Evolutionary conservation across 2,888 invertebrate species (phyloP).

Genomic region (Aphelenchoides bicaudatus): DNA sequence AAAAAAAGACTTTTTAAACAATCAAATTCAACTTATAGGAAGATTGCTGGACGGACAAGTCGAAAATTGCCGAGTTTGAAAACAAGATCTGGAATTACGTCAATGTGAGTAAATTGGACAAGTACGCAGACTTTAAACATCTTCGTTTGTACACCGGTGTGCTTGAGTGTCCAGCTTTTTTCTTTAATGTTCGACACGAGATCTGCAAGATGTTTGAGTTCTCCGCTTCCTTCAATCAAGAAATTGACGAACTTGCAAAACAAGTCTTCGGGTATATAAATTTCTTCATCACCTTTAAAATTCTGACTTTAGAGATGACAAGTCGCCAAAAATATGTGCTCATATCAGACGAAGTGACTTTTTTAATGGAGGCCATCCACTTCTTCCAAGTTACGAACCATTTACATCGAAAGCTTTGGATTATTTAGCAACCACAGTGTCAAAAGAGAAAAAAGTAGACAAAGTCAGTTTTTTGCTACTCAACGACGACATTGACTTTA

Average conservation of each 20-base stretch:
- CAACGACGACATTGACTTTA: conserved; percentile 5
- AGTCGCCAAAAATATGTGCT: conserved; percentile 5
- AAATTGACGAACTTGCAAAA: not conserved
- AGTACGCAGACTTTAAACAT: not conserved
- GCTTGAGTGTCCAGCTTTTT: not conserved
- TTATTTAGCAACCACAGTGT: not conserved
- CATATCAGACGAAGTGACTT: conserved; percentile 5
- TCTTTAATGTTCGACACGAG: not conserved
- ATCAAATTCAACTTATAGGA: not conserved
- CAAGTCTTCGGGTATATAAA: not conserved
- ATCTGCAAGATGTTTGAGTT: conserved; percentile 2
- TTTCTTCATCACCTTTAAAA: too few relatives aligned
- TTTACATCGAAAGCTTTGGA: not conserved
- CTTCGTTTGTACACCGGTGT: not conserved
- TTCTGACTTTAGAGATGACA: conserved; percentile 4
- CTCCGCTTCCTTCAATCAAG: not conserved
- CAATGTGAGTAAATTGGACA: not conserved
- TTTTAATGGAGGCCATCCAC: conserved; percentile 7
- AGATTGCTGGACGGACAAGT: not conserved
- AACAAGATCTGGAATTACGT: not conserved
- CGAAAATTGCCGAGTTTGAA: not conserved
- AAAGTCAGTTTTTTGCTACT: conserved; percentile 1
- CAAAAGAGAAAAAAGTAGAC: not conserved
- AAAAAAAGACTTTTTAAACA: too few relatives aligned
- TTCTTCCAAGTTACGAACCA: not conserved